Base-by-base conservation (phyloP, 2,888 invertebrate species). In the Chaitophorus viminalis region DNA sequence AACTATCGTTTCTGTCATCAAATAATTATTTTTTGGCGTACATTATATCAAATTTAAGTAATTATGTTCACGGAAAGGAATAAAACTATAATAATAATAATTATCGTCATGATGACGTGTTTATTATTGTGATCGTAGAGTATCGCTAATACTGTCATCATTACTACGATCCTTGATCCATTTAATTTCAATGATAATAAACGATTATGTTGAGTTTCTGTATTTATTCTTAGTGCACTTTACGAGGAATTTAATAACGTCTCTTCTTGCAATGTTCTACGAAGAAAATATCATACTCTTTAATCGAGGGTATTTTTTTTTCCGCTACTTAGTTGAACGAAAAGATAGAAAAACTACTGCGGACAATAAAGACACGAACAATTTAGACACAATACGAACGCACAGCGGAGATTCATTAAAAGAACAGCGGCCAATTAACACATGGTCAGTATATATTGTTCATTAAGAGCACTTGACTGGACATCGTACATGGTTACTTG, bases 1-100 rank as follows among this genome's bases (percentile, higher is more conserved):
- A 14, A 65, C 39, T 75, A 75, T 83, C 68, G 84, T 84, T 77
- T 39, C 68, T n/a, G 68, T 33, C 68, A 77, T 52, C 68, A 25
- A 31, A 68, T 77, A 84, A 84, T 84, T 84, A 77, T 84, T 84
- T 84, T 70, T 60, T 9, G 18, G 76, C 6, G 25, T 68, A 76
- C n/a, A 8, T 2, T 65, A 36, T 31, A 65, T 65, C 29, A 76
- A 60, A 14, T 70, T 68, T 33, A 4, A 33, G 70, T 72, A 70
- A 31, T 75, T 75, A 17, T 60, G 36, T 6, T 21, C 29, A 6
- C 39, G 25, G 3, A 31, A 8, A 17, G 17, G n/a, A 46, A 76
- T 68, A 31, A 76, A 70, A 70, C 29, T 29, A n/a, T n/a, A n/a
- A n/a, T n/a, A n/a, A n/a, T n/a, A 70, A 70, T 4, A 29, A 46